Evolutionary conservation across 1,140 invertebrate species (phyloP).

Genomic region (Dreissena rostriformis): DNA sequence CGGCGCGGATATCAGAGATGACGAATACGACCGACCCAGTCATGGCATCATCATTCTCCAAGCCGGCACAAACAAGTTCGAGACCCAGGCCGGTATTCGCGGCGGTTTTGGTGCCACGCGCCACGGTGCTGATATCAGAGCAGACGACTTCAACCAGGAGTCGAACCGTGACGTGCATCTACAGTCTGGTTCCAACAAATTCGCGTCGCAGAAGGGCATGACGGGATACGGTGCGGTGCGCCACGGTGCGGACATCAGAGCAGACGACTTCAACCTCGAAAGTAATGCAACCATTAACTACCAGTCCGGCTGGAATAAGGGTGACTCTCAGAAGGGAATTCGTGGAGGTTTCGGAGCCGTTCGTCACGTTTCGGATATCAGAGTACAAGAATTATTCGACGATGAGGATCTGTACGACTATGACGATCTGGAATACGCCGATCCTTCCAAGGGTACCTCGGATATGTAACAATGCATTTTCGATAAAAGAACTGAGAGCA

Average conservation of each 20-base stretch:
- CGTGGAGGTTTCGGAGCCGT: conserved; percentile 76
- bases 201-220: conserved; percentile 81
- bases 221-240: conserved; percentile 66
- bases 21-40: conserved; percentile 81
- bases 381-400: conserved; percentile 80
- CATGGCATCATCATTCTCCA: conserved; percentile 94
- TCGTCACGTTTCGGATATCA: conserved; percentile 64
- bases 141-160: conserved; percentile 68
- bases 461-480: conserved; percentile 38
- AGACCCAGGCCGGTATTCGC: conserved; percentile 82
- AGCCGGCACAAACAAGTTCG: conserved; percentile 94
- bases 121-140: conserved; percentile 74
- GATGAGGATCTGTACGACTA: conserved; percentile 79
- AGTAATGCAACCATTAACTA: conserved; percentile 93
- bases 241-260: conserved; percentile 73
- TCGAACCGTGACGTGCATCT: conserved; percentile 93
- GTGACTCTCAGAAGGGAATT: conserved; percentile 79
- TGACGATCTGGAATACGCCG: conserved; percentile 54
- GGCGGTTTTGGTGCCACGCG: conserved; percentile 83
- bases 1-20: conserved; percentile 70
- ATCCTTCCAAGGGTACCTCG: conserved; percentile 43
- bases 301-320: conserved; percentile 95
- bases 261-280: conserved; percentile 67
- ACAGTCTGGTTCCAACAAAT: conserved; percentile 96
- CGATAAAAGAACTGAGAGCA: too few species aligned